Base-by-base conservation (phyloP, 2,797 vertebrate species). In the Coranthus polyacanthus region DNA sequence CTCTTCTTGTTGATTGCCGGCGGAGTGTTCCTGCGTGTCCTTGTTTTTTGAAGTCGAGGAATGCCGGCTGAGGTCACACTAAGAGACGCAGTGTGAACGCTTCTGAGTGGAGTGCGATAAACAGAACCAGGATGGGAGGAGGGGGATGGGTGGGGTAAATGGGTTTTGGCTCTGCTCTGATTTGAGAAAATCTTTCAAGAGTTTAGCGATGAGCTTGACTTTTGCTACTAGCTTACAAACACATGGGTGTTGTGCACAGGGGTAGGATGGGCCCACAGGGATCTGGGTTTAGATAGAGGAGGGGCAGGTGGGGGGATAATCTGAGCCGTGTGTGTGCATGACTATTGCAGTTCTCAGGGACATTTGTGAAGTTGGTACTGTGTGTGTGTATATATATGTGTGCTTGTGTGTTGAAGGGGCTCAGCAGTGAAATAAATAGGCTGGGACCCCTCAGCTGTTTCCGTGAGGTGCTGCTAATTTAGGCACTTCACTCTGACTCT, bases 391-490 rank as follows among this genome's bases (percentile, higher is more conserved):
- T 61, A 4, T 17, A 12, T 57, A 37, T 54, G 20, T 32, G 15
- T 24, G 32, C 36, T 49, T 62, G 57, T 70, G 56, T 64, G 75
- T 60, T 18, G 49, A 63, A 80, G 82, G 66, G 77, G 76, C 83
- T 83, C 54, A 75, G 77, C 5, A 12, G 78, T 75, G 91, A 88
- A 92, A 93, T 93, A 93, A 94, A 94, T 94, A 92, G 91, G 75
- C 79, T 39, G 85, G 82, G 77, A 86, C 83, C 81, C 87, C 89
- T 92, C 93, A 94, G 93, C 93, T 95, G 94, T 94, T 90, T 91
- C 86, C 77, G 87, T 73, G 72, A 89, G 82, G 85, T 81, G 90
- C 75, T 89, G 88, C 93, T 95, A 95, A 92, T 92, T 93, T 93
- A 81, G 83, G 92, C 80, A 4, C 78, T 66, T 77, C 83, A 70